Evolutionary conservation across 1,140 invertebrate genomes (phyloP).

Genomic region (Polyergus mexicanus): DNA sequence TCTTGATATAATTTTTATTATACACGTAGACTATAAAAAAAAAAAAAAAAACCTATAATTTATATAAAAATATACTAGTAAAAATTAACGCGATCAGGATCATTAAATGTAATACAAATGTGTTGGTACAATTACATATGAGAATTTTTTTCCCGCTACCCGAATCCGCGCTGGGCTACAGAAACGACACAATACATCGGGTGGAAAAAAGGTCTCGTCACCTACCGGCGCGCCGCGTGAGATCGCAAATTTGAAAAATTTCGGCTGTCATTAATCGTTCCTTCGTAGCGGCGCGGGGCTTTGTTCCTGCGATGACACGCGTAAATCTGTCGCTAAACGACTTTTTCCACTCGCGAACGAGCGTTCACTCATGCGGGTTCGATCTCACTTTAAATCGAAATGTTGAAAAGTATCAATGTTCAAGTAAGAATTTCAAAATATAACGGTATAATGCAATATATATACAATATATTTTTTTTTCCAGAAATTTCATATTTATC

Average conservation of each 20-base stretch:
- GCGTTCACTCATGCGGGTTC: neutral
- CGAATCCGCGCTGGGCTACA: neutral
- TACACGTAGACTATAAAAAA: no score
- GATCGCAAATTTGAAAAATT: constrained; percentile 64
- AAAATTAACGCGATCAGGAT: constrained; percentile 13
- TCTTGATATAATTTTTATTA: neutral
- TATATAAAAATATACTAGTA: neutral
- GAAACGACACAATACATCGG: constrained; percentile 16
- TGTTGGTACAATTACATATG: constrained; percentile 27
- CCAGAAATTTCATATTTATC: neutral
- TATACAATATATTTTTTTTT: neutral
- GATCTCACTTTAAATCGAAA: neutral
- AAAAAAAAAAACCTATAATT: no score
- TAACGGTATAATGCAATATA: neutral
- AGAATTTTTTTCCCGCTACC: constrained; percentile 39
- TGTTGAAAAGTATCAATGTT: neutral
- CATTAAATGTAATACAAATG: constrained; percentile 57
- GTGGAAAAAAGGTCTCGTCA: constrained; percentile 56
- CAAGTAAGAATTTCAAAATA: neutral
- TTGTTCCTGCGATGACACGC: constrained; percentile 43
- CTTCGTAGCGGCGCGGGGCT: constrained; percentile 30
- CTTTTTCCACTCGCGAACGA: constrained; percentile 20
- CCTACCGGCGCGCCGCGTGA: constrained; percentile 54
- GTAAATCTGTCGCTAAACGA: constrained; percentile 62
- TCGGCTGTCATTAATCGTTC: constrained; percentile 56